Evolutionary conservation across 2,888 invertebrate genomes (phyloP).

Genomic region (Ceratothoa steindachneri): DNA sequence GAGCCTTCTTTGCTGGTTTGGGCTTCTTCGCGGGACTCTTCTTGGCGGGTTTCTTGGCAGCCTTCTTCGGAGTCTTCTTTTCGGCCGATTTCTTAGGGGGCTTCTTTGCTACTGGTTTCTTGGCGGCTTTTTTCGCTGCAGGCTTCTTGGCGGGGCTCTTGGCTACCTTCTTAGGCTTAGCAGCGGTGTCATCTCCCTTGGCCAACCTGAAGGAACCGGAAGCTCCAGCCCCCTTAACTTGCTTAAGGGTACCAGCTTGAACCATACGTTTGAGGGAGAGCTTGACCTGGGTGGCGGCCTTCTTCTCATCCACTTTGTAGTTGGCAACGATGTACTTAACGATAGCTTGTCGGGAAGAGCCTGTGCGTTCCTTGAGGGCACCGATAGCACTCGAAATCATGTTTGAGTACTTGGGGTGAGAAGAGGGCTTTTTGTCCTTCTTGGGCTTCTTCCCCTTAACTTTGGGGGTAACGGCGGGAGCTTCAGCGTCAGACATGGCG

Average conservation of each 20-base stretch:
- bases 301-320: conserved; percentile 53
- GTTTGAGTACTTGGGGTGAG: conserved; percentile 52
- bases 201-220: conserved; percentile 48
- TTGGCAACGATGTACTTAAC: conserved; percentile 50
- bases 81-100: background rate
- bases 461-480: conserved; percentile 12
- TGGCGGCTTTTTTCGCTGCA: conserved; percentile 39
- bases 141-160: conserved; percentile 44
- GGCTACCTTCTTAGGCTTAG: conserved; percentile 37
- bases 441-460: conserved; percentile 26
- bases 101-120: conserved; percentile 41
- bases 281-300: conserved; percentile 53
- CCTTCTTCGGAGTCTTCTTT: conserved; percentile 11
- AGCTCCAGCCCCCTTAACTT: conserved; percentile 50
- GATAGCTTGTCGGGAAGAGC: conserved; percentile 56
- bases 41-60: conserved; percentile 18
- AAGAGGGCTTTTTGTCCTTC: conserved; percentile 22
- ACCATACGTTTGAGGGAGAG: conserved; percentile 53
- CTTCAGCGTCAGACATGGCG: conserved; percentile 1
- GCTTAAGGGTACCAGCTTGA: conserved; percentile 52
- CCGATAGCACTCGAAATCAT: conserved; percentile 54
- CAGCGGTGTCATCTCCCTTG: conserved; percentile 25
- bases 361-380: conserved; percentile 54
- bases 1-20: conserved; percentile 34
- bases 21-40: conserved; percentile 30